Evolutionary conservation across 1,140 invertebrate species (phyloP), one percentile per base, ranked within the genome.

Genomic region (Cyclina sinensis): DNA sequence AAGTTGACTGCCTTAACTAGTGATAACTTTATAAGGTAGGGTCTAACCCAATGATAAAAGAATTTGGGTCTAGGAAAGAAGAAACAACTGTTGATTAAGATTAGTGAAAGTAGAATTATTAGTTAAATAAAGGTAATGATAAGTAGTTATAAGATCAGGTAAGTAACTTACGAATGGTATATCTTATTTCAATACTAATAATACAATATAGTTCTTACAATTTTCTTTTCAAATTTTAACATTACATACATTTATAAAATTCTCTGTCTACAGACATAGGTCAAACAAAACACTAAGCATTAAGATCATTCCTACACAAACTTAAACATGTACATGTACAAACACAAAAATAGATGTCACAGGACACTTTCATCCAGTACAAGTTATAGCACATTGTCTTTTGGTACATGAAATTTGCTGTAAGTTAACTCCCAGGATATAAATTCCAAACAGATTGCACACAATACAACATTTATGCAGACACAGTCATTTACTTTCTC

Each of bases 381-480:
- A 65, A 3, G n/a, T 12, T 7, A 37, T 70, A 70, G 65, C 65
- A 70, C 32, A 37, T 35, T 37, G 4, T 18, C 32, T 4, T 70
- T 70, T 39, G 35, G 32, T 37, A 35, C 35, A 70, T 37, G 32
- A 37, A 35, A 37, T 21, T 39, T 70, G 65, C 65, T 70, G 65
- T 70, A 70, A 70, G 65, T 70, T 70, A 27, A 37, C 24, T 70
- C 65, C 65, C 65, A 70, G 65, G 14, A 70, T 70, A 37, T 32
- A n/a, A n/a, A 70, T 27, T 37, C 14, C 11, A 4, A 14, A 14
- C 7, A 70, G 1, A 70, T 37, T 37, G 14, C 30, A 21, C 24
- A 62, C 7, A 27, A 62, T 14, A 54, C 51, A 65, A 39, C 35
- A 37, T 37, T 1, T 70, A 11, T n/a, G 27, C 14, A 70, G 32